phyloP scores from a whole-genome alignment of 2,888 invertebrate species.

The Nipponacmea schrenckii region DNA sequence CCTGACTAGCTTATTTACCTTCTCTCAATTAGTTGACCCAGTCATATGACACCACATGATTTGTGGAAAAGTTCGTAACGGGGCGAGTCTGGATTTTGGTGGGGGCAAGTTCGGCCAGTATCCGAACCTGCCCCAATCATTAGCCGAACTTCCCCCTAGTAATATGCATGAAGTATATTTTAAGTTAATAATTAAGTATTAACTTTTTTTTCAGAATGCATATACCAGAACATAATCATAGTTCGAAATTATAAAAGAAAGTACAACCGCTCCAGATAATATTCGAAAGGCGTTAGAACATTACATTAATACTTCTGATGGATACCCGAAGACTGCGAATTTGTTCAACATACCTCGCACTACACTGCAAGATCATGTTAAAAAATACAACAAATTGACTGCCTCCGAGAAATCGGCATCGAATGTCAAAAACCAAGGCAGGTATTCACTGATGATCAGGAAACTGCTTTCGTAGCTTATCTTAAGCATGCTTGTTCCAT shows the following conservation, averaged over 20 bases:
- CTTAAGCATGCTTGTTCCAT: neutral
- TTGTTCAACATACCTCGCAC: no score
- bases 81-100: neutral
- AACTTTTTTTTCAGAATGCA: no score
- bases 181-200: neutral
- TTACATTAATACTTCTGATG: neutral
- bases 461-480: no score
- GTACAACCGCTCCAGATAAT: no score
- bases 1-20: no score
- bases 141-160: neutral
- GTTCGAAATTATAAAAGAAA: neutral
- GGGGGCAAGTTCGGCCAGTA: neutral
- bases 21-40: neutral
- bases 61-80: neutral
- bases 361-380: constrained; percentile 19
- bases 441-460: no score
- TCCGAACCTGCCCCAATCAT: neutral
- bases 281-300: no score
- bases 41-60: neutral
- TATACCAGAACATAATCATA: constrained; percentile 7
- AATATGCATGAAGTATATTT: neutral
- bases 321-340: constrained; percentile 11
- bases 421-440: no score
- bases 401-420: no score
- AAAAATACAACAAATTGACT: neutral